Evolutionary conservation across 2,113 vertebrate species (phyloP), one percentile per base, ranked within the genome.

Genomic region (Vimba vimba): DNA sequence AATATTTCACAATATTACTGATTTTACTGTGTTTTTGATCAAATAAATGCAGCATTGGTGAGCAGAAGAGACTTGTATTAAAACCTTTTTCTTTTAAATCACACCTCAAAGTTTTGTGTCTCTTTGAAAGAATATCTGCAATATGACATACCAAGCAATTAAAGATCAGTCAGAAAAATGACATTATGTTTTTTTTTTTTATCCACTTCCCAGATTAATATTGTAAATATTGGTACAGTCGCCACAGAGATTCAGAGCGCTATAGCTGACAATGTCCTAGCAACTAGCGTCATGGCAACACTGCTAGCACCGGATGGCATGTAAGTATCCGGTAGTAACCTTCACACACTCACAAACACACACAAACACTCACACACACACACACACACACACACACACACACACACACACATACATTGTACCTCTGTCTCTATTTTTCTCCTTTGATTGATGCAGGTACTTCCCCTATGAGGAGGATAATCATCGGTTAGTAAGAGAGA

Each of bases 211-310:
- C 91, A 95, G 95, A 94, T 96, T 6, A 95, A 95, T 87, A 95
- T 94, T 39, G 94, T 96, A 43, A 94, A 90, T 85, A 91, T 92
- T 52, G 92, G 90, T 1, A 94, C 92, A 0, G 90, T 96, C 39
- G 93, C 94, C 1, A 87, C 91, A 45, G 94, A 95, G 87, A 95
- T 96, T 86, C 93, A 95, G 79, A 90, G 88, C 0, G 91, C 93
- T 10, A 83, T 94, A 25, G 83, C 86, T 10, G 95, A 96, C 90
- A 94, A 94, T 27, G 90, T 96, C 27, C 89, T 95, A 6, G 95
- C 95, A 25, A 96, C 94, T 7, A 88, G 93, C 45, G 94, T 93
- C 85, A 93, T 62, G 11, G 91, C 91, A 55, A 95, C 92, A 8
- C 85, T 95, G 50, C 36, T 94, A 0, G 91, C 92, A 62, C 71